Evolutionary conservation across 2,888 invertebrate species (phyloP).

Genomic region (Gerris lacustris): DNA sequence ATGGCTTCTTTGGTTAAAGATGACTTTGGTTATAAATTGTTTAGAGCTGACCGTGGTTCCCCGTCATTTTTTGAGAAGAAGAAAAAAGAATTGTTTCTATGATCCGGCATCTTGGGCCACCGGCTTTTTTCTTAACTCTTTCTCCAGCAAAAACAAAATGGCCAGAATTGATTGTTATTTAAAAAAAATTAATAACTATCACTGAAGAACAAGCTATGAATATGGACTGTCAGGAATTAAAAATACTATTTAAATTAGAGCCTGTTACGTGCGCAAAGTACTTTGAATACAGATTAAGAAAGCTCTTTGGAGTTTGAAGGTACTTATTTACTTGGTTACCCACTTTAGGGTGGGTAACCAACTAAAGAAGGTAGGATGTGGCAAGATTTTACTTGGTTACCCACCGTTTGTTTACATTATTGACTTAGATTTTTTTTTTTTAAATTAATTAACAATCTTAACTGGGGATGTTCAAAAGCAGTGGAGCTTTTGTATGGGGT

Average conservation of each 20-base stretch:
- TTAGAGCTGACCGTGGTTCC: constrained; percentile 14
- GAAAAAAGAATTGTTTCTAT: constrained; percentile 21
- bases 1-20: background rate
- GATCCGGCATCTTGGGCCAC: constrained; percentile 21
- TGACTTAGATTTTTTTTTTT: too few relatives aligned
- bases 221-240: background rate
- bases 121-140: constrained; percentile 24
- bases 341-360: too few relatives aligned
- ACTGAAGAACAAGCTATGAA: background rate
- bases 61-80: constrained; percentile 21
- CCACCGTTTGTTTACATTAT: too few relatives aligned
- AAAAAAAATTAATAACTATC: constrained; percentile 6
- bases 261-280: background rate
- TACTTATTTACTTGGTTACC: too few relatives aligned
- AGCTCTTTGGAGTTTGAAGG: constrained; percentile 21
- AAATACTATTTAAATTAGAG: background rate
- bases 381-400: too few relatives aligned
- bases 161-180: constrained; percentile 23
- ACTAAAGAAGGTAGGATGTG: too few relatives aligned
- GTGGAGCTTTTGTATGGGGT: too few relatives aligned
- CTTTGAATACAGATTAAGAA: background rate
- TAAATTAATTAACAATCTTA: too few relatives aligned
- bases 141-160: constrained; percentile 25
- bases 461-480: too few relatives aligned
- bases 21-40: background rate